Base-by-base conservation (phyloP, 2,888 invertebrate genomes). In the Serrognathus titanus region DNA sequence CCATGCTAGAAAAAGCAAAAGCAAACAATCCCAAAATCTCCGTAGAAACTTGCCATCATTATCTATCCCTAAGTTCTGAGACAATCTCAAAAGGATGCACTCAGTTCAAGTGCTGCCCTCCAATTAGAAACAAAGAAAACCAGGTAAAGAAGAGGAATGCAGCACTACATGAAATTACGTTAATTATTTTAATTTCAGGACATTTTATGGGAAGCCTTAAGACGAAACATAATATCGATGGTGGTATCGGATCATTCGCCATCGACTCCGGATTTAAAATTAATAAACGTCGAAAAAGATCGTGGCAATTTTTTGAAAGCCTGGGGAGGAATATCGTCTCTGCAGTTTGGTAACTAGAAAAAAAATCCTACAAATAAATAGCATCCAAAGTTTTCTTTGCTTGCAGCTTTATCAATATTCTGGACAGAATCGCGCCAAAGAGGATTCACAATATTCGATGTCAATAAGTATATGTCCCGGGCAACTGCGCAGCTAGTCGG, bases 41-140 rank as follows among this genome's bases (percentile, higher is more conserved):
- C 0, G 86, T 84, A 0, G 89, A 89, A 74, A 90, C 89, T 1
- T 89, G 89, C 69, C 85, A 87, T 63, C 90, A 89, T 71, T 89
- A 89, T 71, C 76, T 90, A 24, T 79, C 82, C 0, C 75, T 90
- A 35, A 78, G 79, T 43, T 81, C 88, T 0, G 86, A 87, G 64
- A 78, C 85, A 52, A 81, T 90, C 35, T 85, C 85, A 3, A 78
- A 81, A 37, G 82, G 81, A 3, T 83, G 78, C 20, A 88, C 88
- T 35, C 84, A 89, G 70, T 89, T 81, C 67, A 90, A 89, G 69
- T 88, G 89, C 61, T 85, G 85, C 55, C 89, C 89, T 2, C 89
- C 89, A 0, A 86, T 90, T 57, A 79, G 89, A 20, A 80, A 81
- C 52, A 72, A 75, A n/a, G 66, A 71, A 2, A 89, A 89, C 75